Base-by-base conservation (phyloP, 1,140 invertebrate species). In the Drosophila triauraria region DNA sequence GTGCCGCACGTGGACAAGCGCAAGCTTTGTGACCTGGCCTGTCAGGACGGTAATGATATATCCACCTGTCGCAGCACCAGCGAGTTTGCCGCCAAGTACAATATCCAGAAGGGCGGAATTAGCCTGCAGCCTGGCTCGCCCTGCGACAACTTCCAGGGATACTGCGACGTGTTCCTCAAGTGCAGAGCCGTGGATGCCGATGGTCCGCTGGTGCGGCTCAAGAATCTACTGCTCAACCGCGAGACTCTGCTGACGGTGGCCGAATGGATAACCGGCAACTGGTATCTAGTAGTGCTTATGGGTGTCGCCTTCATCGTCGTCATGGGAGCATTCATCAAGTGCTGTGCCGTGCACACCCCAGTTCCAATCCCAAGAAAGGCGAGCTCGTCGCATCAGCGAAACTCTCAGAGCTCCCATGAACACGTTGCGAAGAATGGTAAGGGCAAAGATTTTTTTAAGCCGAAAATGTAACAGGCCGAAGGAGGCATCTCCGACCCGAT, bases 311-410 rank as follows among this genome's bases (percentile, higher is more conserved):
- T 99, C 83, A 96, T 99, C 9, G 96, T 99, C 68, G 96, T 98
- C 81, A 99, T 99, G 98, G 98, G 97, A 27, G 93, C 98, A n/a
- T 99, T 99, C 93, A 99, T 99, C 81, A 99, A 99, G 93, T 99
- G 99, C 92, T 99, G 99, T 94, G 99, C 99, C 15, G 99, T 99
- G 57, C 99, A 99, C 93, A 99, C 99, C 99, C 99, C 20, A 99
- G 98, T 51, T 98, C 97, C 56, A 99, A 99, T 95, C 98, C 98
- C 10, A 98, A 98, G 92, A 97, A 97, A 96, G 96, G 53, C 97
- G 97, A 1, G 97, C 97, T 6, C 95, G 97, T 75, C 95, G 97
- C 64, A 95, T 98, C 68, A 96, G 96, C 75, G 97, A 98, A 93
- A 98, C 98, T 13, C 93, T 98, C 12, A 94, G 97, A 46, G 95